Conservation (phyloP, 1,140 invertebrate species). For the Eumeta japonica region DNA sequence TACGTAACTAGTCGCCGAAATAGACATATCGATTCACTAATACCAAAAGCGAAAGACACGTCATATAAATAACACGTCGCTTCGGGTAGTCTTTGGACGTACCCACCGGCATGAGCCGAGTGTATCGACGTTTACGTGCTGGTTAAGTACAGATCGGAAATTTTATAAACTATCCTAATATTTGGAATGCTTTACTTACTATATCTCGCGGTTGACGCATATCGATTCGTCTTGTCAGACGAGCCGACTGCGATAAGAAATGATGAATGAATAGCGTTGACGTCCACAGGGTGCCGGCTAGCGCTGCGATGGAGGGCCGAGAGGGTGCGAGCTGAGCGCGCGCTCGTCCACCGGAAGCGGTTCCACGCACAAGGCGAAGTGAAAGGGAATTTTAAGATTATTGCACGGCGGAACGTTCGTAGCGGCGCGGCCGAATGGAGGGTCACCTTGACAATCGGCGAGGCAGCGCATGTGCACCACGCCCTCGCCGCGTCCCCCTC, state of each 20-base stretch:
- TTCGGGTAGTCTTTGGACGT: too few relatives aligned
- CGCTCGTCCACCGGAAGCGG: constrained; percentile 24
- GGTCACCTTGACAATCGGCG: constrained; percentile 47
- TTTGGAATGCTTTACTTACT: constrained; percentile 37
- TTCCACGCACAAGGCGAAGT: too few relatives aligned
- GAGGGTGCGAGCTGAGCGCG: constrained; percentile 29
- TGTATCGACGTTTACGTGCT: too few relatives aligned
- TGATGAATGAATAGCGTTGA: constrained; percentile 52
- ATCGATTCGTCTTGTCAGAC: constrained; percentile 52
- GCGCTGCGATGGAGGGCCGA: constrained; percentile 37
- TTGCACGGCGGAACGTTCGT: constrained; percentile 15
- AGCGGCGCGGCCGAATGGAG: constrained; percentile 27
- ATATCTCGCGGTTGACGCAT: constrained; percentile 51
- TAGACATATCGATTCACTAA: neutral
- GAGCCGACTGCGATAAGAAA: constrained; percentile 43
- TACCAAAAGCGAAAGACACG: too few relatives aligned
- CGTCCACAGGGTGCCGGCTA: constrained; percentile 48
- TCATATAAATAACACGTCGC: too few relatives aligned
- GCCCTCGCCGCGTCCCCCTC: constrained; percentile 26
- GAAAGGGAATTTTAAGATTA: too few relatives aligned
- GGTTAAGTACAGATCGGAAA: constrained; percentile 17
- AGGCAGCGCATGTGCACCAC: constrained; percentile 51
- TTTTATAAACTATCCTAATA: constrained; percentile 25
- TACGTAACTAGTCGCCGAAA: too few relatives aligned
- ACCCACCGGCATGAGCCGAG: too few relatives aligned